Base-by-base conservation (phyloP, 2,888 invertebrate species). In the Chesias legatella region DNA sequence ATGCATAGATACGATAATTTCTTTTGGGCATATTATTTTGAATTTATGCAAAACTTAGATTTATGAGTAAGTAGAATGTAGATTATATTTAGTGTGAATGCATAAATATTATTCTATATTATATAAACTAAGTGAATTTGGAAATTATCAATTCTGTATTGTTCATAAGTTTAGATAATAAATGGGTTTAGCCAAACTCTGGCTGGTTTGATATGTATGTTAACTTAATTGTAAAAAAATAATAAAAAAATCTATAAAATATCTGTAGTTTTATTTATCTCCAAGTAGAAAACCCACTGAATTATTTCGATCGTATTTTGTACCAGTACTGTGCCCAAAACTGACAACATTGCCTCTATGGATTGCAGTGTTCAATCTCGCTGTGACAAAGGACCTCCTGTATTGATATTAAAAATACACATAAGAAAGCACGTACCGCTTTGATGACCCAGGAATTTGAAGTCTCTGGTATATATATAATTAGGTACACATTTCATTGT, bases 181-280 rank as follows among this genome's bases (percentile, higher is more conserved):
- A 88, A 86, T 85, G 86, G 88, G 88, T 88, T 86, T 86, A 85
- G 88, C 88, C 88, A 86, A 77, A 85, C 79, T 88, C 82, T 83
- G 88, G 88, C 88, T 86, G 88, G 88, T 88, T 88, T 88, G 85
- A 85, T 86, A 86, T 86, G 82, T 88, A 88, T 88, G 86, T 86
- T 88, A 88, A 85, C 84, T 85, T 86, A 85, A 86, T 85, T 85
- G 85, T 86, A 88, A 86, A 86, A 86, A 42, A 79, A 83, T 81
- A n/a, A n/a, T 72, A 55, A 63, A 64, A 77, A 79, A 80, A 79
- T 80, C 79, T 75, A 71, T 64, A 68, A 70, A 67, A 76, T 76
- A 64, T 50, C 40, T 56, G 53, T 71, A 56, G 73, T 85, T 84
- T 82, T 68, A 82, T 84, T 84, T 77, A 48, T 56, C 48, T 54